Evolutionary conservation across 2,113 vertebrate genomes (phyloP).

Genomic region (Sinocyclocheilus anophthalmus): DNA sequence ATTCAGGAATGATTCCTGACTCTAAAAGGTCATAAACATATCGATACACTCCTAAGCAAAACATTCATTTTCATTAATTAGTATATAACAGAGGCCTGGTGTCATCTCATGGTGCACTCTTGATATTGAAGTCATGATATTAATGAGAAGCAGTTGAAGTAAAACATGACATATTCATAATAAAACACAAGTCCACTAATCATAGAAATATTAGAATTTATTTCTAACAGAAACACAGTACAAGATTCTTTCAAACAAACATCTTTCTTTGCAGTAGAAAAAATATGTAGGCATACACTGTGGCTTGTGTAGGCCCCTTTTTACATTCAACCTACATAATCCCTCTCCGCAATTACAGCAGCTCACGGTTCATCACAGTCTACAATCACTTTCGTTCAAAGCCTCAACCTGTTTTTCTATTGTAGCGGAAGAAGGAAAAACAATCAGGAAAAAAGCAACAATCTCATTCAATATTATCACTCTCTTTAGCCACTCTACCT

Average conservation of each 20-base stretch:
- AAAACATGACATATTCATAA: background rate
- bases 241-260: constrained; percentile 44
- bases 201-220: constrained; percentile 59
- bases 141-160: background rate
- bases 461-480: constrained; percentile 21
- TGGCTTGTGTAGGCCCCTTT: constrained; percentile 32
- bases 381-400: constrained; percentile 20
- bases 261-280: constrained; percentile 58
- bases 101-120: background rate
- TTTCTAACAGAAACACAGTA: constrained; percentile 55
- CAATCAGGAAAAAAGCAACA: constrained; percentile 38
- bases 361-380: constrained; percentile 38
- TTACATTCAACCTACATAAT: constrained; percentile 57
- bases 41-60: background rate
- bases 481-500: constrained; percentile 30
- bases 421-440: constrained; percentile 21
- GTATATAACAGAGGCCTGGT: background rate
- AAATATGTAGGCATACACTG: constrained; percentile 40
- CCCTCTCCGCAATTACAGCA: constrained; percentile 49
- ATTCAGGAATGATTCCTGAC: background rate
- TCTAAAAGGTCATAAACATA: background rate
- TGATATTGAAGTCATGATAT: background rate
- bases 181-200: constrained; percentile 15
- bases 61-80: background rate
- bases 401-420: background rate